Percentiles rank a stretch among this genome's conserved stretches.
Evolutionary conservation across 2,797 vertebrate species (phyloP).

Genomic region (Ctenopoma multispine): DNA sequence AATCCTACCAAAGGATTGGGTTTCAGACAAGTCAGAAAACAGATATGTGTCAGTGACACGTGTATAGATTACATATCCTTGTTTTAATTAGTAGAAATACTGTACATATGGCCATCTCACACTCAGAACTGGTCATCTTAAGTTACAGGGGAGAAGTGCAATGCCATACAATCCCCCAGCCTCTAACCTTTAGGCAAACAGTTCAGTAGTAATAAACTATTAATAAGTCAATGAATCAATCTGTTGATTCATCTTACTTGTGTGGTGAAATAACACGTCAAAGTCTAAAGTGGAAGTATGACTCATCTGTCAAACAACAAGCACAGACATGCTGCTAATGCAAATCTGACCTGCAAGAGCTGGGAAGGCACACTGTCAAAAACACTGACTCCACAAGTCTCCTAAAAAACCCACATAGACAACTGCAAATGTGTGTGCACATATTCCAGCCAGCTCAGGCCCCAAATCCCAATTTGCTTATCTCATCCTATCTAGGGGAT

Average conservation of each 20-base stretch:
- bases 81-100: slow-evolving; percentile 82
- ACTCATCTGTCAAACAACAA: slow-evolving; percentile 62
- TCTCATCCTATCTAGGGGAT: slow-evolving; percentile 50
- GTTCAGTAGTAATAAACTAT: slow-evolving; percentile 73
- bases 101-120: slow-evolving; percentile 62
- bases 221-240: slow-evolving; percentile 73
- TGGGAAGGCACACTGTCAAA: slow-evolving; percentile 20
- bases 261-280: slow-evolving; percentile 44
- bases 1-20: slow-evolving; percentile 77
- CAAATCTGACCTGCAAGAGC: slow-evolving; percentile 36
- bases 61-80: slow-evolving; percentile 82
- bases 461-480: slow-evolving; percentile 40
- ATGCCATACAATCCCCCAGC: slow-evolving; percentile 65
- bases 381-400: slow-evolving; percentile 23
- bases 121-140: slow-evolving; percentile 55
- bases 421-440: slow-evolving; percentile 32
- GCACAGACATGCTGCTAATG: slow-evolving; percentile 30
- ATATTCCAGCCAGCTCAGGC: slow-evolving; percentile 22
- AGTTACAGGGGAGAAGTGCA: slow-evolving; percentile 67
- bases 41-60: slow-evolving; percentile 82
- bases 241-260: slow-evolving; percentile 67
- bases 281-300: slow-evolving; percentile 63
- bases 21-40: slow-evolving; percentile 81
- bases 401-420: slow-evolving; percentile 7
- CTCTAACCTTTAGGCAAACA: slow-evolving; percentile 61